Percentiles rank a stretch among this genome's conserved stretches.
Conservation (phyloP, 2,888 invertebrate genomes). For the Oligia fasciuncula region DNA sequence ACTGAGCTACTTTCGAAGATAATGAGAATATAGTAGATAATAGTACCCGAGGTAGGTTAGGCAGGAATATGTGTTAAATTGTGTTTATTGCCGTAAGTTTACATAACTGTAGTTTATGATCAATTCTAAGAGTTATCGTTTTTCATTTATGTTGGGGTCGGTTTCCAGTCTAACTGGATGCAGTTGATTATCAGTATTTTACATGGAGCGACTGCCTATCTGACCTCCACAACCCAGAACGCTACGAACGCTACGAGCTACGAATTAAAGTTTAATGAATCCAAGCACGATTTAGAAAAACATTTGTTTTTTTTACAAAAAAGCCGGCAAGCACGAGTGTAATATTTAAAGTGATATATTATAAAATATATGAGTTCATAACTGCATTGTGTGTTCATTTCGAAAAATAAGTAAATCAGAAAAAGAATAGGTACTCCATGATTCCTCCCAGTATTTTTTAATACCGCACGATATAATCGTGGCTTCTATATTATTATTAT, state of each 20-base stretch:
- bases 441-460: not conserved
- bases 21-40: conserved; percentile 33
- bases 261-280: no score
- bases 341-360: no score
- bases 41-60: conserved; percentile 1
- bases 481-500: not conserved
- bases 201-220: no score
- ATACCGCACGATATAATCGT: not conserved
- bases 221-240: no score
- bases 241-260: no score
- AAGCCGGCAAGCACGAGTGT: not conserved
- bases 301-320: no score
- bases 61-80: not conserved
- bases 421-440: not conserved
- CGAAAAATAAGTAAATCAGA: not conserved
- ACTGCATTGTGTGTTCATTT: not conserved
- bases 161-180: no score
- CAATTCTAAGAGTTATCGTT: not conserved
- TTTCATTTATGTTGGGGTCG: not conserved
- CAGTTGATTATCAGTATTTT: no score
- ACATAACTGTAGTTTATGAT: conserved; percentile 28
- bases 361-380: no score
- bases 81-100: conserved; percentile 17
- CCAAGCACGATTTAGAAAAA: not conserved
- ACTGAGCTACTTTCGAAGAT: conserved; percentile 48